Base-by-base conservation (phyloP, 2,797 vertebrate species). In the Ptychobarbus kaznakovi region DNA sequence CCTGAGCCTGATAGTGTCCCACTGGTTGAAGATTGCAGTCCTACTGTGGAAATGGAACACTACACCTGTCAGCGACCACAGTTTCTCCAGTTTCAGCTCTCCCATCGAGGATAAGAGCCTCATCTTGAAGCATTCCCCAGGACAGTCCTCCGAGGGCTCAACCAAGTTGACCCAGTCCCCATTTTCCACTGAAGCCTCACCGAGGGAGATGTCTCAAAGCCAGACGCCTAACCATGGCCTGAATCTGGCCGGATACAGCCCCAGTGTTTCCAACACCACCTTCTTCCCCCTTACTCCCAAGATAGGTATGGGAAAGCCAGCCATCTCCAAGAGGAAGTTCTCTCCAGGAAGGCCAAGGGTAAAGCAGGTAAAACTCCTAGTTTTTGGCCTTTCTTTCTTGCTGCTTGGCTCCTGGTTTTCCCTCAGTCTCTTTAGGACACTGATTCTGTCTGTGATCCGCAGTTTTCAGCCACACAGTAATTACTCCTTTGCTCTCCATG, bases 261-360 rank as follows among this genome's bases (percentile, higher is more conserved):
- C 87, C 6, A 92, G 87, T 1, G 49, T 91, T 80, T 92, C 93
- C 0, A 84, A 89, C 53, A 79, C 91, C 61, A 94, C 96, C 0
- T 95, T 97, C 70, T 92, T 97, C 89, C 94, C 97, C 7, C 93
- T 98, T 89, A 96, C 96, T 85, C 97, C 96, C 82, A 99, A 99
- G 93, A 99, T 99, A 0, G 97, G 98, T 70, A 99, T 99, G 98
- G 98, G 98, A 3, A 99, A 99, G 86, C 98, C 98, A 0, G 97
- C 98, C 91, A 99, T 99, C 93, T 95, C 97, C 83, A 99, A 99
- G 92, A 96, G 98, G 92, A 99, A 98, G 88, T 99, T 99, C 91
- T 99, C 98, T 77, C 97, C 98, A 0, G 97, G 97, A 51, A 96
- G 98, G 90, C 96, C 97, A 44, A 93, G 97, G 68, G 96, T 96